phyloP scores from a whole-genome alignment of 2,888 invertebrate species.

The Microctonus brassicae region DNA sequence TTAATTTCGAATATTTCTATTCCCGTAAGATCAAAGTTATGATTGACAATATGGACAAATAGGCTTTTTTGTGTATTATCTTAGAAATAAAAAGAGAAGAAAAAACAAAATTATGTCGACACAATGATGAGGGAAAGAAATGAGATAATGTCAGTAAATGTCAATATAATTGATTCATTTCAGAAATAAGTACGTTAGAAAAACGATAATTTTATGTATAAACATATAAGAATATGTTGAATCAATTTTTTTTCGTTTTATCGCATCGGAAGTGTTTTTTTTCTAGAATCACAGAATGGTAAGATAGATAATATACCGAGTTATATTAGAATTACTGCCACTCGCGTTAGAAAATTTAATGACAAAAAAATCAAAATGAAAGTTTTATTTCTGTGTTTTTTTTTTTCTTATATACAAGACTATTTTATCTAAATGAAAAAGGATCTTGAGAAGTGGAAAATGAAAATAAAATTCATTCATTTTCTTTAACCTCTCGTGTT shows the following conservation, averaged over 20 bases:
- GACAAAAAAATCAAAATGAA: neutral
- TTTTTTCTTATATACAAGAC: neutral
- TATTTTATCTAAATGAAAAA: neutral
- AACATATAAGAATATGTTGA: conserved; percentile 23
- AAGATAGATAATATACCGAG: neutral
- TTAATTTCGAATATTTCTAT: neutral
- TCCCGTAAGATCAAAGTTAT: neutral
- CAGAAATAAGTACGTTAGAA: neutral
- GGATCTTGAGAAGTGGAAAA: conserved; percentile 6
- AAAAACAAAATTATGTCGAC: neutral
- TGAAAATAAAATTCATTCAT: conserved; percentile 40
- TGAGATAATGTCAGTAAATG: neutral
- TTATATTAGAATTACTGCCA: neutral
- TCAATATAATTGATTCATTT: neutral
- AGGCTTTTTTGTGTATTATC: neutral
- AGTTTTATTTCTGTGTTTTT: neutral
- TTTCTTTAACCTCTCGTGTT: conserved; percentile 53
- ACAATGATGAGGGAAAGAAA: neutral
- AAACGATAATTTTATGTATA: neutral
- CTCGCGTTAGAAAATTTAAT: conserved; percentile 14
- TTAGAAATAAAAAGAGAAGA: neutral
- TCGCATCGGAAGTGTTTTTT: conserved; percentile 13
- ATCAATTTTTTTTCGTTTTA: conserved; percentile 27
- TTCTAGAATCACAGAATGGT: neutral
- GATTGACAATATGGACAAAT: neutral